A percentile compares a stretch with the other conserved stretches of the same genome.
Conservation (phyloP, 2,113 vertebrate species). For the Alligator sinensis region DNA sequence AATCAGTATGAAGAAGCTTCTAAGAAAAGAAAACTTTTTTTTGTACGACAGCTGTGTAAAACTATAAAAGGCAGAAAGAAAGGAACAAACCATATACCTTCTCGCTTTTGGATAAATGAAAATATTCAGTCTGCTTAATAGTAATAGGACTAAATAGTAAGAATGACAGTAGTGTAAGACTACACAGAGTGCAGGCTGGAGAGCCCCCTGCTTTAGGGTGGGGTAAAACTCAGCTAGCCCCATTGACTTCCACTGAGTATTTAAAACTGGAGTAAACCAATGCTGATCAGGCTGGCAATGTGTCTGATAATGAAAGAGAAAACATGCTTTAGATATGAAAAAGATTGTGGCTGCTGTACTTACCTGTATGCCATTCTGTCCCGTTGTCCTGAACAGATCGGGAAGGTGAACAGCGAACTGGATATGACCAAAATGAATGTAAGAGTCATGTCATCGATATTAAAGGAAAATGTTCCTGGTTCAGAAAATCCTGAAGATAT, state of each 20-base stretch:
- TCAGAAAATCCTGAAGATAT: conserved; percentile 78
- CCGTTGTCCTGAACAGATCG: conserved; percentile 71
- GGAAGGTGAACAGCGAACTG: conserved; percentile 84
- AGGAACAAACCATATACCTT: background rate
- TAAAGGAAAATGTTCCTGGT: conserved; percentile 80
- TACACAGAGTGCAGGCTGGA: background rate
- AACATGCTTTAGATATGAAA: background rate
- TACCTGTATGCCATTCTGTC: background rate
- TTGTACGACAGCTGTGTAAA: background rate
- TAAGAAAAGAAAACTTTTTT: background rate
- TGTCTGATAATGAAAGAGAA: background rate
- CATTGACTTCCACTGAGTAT: background rate
- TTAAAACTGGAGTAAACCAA: background rate
- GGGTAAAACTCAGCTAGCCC: background rate
- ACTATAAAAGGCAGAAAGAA: background rate
- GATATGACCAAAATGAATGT: conserved; percentile 84
- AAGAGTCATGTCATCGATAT: conserved; percentile 81
- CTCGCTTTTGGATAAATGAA: background rate
- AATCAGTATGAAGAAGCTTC: background rate
- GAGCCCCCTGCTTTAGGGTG: background rate
- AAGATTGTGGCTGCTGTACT: background rate
- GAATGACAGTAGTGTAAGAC: background rate
- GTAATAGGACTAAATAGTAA: background rate
- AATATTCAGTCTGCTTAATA: background rate
- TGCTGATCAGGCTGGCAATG: background rate